Base-by-base conservation (phyloP, 2,113 vertebrate genomes). In the Ageneiosus marmoratus region DNA sequence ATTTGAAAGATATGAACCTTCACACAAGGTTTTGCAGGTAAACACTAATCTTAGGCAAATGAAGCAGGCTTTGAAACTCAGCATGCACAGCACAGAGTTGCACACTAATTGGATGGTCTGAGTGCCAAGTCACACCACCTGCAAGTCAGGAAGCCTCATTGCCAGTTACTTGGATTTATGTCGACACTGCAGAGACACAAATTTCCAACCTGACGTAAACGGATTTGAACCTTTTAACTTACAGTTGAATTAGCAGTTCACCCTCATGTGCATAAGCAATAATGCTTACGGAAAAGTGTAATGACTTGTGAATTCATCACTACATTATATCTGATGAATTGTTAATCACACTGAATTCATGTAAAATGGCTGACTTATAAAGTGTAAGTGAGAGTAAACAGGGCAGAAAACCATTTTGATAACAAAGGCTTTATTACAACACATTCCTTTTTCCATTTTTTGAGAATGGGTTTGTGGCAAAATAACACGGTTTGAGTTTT, bases 381-480 rank as follows among this genome's bases (percentile, higher is more conserved):
- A 60, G 3, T 37, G 56, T 62, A 41, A 62, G 16, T 69, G 67
- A 18, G 80, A 0, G 77, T 16, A 81, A 70, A 63, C 75, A 83
- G 55, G 48, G 18, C 75, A 69, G 44, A 79, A 56, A 78, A 55
- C 1, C 29, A 62, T 81, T 55, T 89, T 94, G 90, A 91, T 93
- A 93, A 93, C 92, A 94, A 92, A 93, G 90, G 89, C 80, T 93
- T 94, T 94, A 94, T 93, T 93, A 93, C 93, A 93, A 93, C 91
- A 92, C 92, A 92, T 92, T 88, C 87, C 87, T 76, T 90, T 91
- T 89, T 89, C 91, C 92, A 92, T 93, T 91, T 89, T n/a, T 86
- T 92, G 88, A 90, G 90, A 90, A 92, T 92, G 90, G 72, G 89
- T 92, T 89, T 92, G 92, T 92, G 92, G 91, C 90, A 91, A 89